phyloP scores from a whole-genome alignment of 2,888 invertebrate genomes.

The Leptura quadrifasciata region DNA sequence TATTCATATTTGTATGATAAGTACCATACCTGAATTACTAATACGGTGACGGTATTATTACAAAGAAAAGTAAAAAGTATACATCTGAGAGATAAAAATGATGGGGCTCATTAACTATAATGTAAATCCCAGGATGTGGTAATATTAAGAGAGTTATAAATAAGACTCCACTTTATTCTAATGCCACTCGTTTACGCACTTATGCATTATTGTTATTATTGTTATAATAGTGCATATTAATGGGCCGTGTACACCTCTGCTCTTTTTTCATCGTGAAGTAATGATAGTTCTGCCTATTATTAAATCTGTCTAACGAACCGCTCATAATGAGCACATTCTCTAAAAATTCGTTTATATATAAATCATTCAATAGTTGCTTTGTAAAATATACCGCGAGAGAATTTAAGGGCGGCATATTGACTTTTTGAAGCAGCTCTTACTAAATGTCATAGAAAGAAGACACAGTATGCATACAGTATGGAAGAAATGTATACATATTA shows the following conservation, averaged over 20 bases:
- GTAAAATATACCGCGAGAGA: no score
- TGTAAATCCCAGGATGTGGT: not conserved
- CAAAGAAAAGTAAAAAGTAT: conserved; percentile 14
- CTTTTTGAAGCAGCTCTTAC: no score
- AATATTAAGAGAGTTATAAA: conserved; percentile 1
- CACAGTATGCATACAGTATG: no score
- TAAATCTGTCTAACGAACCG: not conserved
- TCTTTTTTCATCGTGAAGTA: not conserved
- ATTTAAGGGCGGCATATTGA: no score
- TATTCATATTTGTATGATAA: not conserved
- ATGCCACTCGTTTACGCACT: not conserved
- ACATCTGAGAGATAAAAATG: conserved; percentile 11
- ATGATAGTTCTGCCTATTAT: not conserved
- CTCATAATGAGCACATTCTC: not conserved
- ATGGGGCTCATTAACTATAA: not conserved
- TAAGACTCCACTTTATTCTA: conserved; percentile 9
- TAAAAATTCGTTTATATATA: no score
- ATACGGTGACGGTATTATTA: not conserved
- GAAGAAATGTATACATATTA: no score
- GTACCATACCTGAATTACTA: conserved; percentile 12
- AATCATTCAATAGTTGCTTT: no score
- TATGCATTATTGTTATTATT: not conserved
- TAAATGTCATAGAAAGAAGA: no score
- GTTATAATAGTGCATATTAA: not conserved
- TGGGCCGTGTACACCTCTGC: not conserved